These are phyloP conservation scores for Melanargia galathea DNA, from an alignment of 2,888 invertebrate species.

Conservation along the genomic window DNA sequence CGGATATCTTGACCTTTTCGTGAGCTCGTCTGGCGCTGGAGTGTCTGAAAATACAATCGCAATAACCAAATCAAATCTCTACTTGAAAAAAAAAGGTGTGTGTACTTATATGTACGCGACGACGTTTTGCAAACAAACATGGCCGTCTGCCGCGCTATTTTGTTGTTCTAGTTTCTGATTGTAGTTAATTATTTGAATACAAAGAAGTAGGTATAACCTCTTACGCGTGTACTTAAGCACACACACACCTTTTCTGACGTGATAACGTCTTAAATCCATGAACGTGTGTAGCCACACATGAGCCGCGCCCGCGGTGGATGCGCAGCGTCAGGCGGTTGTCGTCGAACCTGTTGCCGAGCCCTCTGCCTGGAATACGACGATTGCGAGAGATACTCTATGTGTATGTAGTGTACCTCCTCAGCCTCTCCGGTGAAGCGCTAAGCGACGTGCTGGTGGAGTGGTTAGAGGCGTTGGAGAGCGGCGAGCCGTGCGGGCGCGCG, in stretches of 20 bases:
- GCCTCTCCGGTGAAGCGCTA: conserved; percentile 85
- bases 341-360: conserved; percentile 89
- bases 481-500: conserved; percentile 86
- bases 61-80: neutral
- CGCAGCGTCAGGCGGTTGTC: conserved; percentile 95
- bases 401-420: conserved; percentile 70
- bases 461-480: conserved; percentile 85
- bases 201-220: too few species aligned
- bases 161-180: too few species aligned
- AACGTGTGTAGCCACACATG: too few species aligned
- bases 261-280: too few species aligned
- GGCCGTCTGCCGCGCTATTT: too few species aligned
- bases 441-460: conserved; percentile 86
- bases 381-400: too few species aligned
- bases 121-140: too few species aligned
- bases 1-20: conserved; percentile 92
- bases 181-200: too few species aligned
- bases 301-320: conserved; percentile 93
- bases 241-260: too few species aligned
- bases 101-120: too few species aligned
- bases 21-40: conserved; percentile 85
- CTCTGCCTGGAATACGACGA: conserved; percentile 82
- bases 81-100: too few species aligned
- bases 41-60: conserved; percentile 67
- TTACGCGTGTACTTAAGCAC: too few species aligned